Percentiles rank a stretch among this genome's conserved stretches.
These are phyloP conservation scores for Leptinotarsa defecta DNA, from an alignment of 1,140 invertebrate genomes.

Conservation along the genomic window DNA sequence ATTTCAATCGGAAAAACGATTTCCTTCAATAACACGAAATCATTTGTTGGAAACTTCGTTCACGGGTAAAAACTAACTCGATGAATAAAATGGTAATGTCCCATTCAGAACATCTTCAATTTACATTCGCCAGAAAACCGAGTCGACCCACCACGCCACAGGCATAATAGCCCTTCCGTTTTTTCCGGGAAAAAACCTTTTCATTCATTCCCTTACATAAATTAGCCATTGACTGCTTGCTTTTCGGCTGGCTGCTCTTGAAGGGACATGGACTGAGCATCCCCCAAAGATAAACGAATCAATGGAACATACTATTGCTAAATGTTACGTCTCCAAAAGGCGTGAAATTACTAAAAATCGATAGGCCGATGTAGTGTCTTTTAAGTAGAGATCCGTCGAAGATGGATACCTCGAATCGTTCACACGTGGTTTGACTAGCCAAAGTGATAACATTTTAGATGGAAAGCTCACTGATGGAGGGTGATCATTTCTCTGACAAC, in stretches of 20 bases:
- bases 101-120: too few species aligned
- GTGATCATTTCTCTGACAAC: too few species aligned
- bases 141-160: not conserved
- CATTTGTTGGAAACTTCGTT: too few species aligned
- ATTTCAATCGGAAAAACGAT: too few species aligned
- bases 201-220: conserved; percentile 17
- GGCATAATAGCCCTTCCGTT: conserved; percentile 1
- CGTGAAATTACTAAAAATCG: conserved; percentile 47
- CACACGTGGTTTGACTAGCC: not conserved
- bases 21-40: too few species aligned
- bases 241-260: conserved; percentile 19
- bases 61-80: too few species aligned
- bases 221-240: conserved; percentile 20
- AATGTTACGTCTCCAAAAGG: conserved; percentile 47
- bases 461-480: too few species aligned
- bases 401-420: not conserved
- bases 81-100: too few species aligned
- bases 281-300: conserved; percentile 41
- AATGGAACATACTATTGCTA: conserved; percentile 44
- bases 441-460: too few species aligned
- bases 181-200: conserved; percentile 5
- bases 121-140: too few species aligned
- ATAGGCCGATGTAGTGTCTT: not conserved
- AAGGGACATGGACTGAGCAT: not conserved
- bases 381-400: not conserved